Base-by-base conservation (phyloP, 2,888 invertebrate species). In the Conus canariensis region DNA sequence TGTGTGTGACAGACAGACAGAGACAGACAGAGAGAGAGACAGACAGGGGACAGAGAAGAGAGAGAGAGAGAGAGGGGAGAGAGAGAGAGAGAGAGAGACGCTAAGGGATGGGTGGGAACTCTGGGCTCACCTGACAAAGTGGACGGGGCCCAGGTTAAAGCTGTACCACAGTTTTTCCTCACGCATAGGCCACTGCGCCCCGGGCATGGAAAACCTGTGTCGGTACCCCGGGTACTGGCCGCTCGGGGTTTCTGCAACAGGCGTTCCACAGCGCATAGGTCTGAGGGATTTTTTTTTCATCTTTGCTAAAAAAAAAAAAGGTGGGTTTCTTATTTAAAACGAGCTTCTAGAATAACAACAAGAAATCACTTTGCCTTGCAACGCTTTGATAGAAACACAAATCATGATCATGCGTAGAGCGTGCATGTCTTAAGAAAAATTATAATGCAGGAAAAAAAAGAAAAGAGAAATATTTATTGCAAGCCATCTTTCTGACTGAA, bases 161-260 rank as follows among this genome's bases (percentile, higher is more conserved):
- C 95, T 96, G 94, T 96, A 96, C 95, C 96, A 95, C 88, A 96
- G 91, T 91, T 94, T 94, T 88, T 95, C 93, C 64, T 93, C 86
- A 0, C 94, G 93, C 89, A 94, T 95, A 4, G 95, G 95, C 95
- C 95, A 95, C 1, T 90, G 90, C n/a, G 93, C 90, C 0, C 92
- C 91, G 6, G 95, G 95, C 93, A 93, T 94, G 14, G 95, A 94
- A 89, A 95, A 95, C n/a, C 94, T 90, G 45, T 92, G 92, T 16
- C 94, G 91, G 90, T 95, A 95, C n/a, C 90, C 88, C 19, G 88
- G 58, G 85, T 77, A 92, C 25, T 77, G 77, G n/a, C 92, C 92
- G 64, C 92, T 87, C 30, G 83, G 87, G 22, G 80, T 67, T 67
- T 91, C 91, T 91, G 90, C n/a, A 91, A 60, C n/a, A 85, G 16